Conservation (phyloP, 2,113 vertebrate species). For the Oreochromis tanganicae region DNA sequence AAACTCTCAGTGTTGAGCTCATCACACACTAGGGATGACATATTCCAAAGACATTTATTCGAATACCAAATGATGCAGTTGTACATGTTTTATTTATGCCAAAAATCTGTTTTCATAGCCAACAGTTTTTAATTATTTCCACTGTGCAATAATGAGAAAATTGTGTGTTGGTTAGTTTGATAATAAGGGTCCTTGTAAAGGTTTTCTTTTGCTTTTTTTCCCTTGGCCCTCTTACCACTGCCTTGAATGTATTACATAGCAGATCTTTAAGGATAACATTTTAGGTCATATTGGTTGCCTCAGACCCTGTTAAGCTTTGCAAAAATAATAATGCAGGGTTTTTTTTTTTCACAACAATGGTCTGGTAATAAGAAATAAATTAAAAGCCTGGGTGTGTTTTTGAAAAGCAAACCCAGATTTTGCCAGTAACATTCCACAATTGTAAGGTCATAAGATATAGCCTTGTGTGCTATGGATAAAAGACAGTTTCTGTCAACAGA, state of each 20-base stretch:
- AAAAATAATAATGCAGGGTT: not conserved
- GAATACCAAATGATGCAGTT: not conserved
- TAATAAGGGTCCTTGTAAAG: not conserved
- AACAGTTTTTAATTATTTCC: not conserved
- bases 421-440: not conserved
- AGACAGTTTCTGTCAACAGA: not conserved
- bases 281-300: not conserved
- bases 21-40: not conserved
- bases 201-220: not conserved
- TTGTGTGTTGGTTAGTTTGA: not conserved
- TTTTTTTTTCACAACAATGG: not conserved
- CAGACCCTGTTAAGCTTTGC: not conserved
- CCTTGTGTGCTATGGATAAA: not conserved
- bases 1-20: rapidly evolving
- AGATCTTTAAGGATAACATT: not conserved
- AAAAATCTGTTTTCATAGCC: not conserved
- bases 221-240: not conserved
- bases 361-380: not conserved
- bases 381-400: not conserved
- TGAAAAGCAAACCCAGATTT: not conserved
- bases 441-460: not conserved
- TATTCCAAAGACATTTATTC: not conserved
- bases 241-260: not conserved
- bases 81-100: not conserved
- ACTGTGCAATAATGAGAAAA: not conserved